Evolutionary conservation across 2,888 invertebrate species (phyloP), one percentile per base, ranked within the genome.

Genomic region (Leistus spinibarbis): DNA sequence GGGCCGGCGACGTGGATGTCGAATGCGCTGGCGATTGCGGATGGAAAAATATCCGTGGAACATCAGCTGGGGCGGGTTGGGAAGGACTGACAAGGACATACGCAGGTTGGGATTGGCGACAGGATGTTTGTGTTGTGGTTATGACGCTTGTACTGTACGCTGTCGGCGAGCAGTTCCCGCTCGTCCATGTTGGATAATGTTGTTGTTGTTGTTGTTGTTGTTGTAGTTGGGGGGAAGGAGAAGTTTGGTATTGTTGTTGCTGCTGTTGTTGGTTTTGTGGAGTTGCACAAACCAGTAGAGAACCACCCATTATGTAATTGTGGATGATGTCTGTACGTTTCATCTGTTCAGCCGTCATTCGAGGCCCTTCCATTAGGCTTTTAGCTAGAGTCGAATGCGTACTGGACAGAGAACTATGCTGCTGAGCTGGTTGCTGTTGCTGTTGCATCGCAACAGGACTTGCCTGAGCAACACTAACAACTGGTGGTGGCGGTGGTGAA

Each of bases 281-380:
- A 2, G 67, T 24, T 17, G 69, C 69, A 40, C 69, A 68, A 22
- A 69, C 73, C 10, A 73, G 23, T 9, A 73, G 19, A 53, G 93
- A 92, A 2, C 91, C 91, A 77, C 95, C 90, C 91, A 96, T 95
- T 85, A 97, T 95, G 86, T 95, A 95, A 84, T 93, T 95, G 86
- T 96, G 96, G 83, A 97, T 95, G 82, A 96, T 93, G 86, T 97
- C 96, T 53, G 95, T 95, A 82, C 95, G 92, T 85, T 96, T 95
- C 86, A 95, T 90, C 87, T 96, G 95, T 86, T 96, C 96, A 69
- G 95, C 94, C 60, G 95, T 96, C 95, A 96, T 95, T 80, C 95
- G 90, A 5, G 96, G 96, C n/a, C 95, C 95, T 83, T 95, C 96
- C 93, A 95, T 95, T 78, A 97, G 86, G 76, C 95, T 94, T 84